phyloP scores from a whole-genome alignment of 1,140 invertebrate genomes.

The Brachystomella parvula region DNA sequence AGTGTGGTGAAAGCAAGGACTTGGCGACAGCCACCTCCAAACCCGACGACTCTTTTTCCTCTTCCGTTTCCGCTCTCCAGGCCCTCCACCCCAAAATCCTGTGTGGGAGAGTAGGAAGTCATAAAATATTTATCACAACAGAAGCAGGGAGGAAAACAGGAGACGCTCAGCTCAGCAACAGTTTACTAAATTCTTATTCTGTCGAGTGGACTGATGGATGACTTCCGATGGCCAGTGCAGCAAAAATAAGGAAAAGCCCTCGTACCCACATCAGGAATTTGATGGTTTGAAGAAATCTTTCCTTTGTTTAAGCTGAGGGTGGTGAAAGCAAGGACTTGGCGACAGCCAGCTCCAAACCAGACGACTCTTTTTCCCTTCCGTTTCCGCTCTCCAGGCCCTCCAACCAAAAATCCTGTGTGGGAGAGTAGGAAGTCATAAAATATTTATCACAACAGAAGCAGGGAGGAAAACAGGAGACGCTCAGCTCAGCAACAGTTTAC shows the following conservation, averaged over 20 bases:
- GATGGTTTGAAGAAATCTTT: not conserved
- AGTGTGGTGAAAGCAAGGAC: not conserved
- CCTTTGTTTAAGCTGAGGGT: not conserved
- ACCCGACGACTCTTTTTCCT: not conserved
- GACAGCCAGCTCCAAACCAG: not conserved
- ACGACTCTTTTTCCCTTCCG: not conserved
- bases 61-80: not conserved
- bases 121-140: constrained; percentile 37
- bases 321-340: not conserved
- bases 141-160: not conserved
- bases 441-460: constrained; percentile 31
- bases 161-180: not conserved
- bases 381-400: not conserved
- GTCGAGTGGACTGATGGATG: constrained; percentile 36
- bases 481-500: not conserved
- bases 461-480: not conserved
- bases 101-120: constrained; percentile 32
- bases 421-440: constrained; percentile 37
- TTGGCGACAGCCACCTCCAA: not conserved
- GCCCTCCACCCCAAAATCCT: not conserved
- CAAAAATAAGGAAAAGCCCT: constrained; percentile 21
- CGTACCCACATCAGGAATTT: not conserved
- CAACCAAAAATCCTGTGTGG: not conserved
- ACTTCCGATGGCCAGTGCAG: constrained; percentile 33
- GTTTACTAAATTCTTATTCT: not conserved